phyloP scores from a whole-genome alignment of 2,113 vertebrate species.

The Petrocephalus microphthalmus region DNA sequence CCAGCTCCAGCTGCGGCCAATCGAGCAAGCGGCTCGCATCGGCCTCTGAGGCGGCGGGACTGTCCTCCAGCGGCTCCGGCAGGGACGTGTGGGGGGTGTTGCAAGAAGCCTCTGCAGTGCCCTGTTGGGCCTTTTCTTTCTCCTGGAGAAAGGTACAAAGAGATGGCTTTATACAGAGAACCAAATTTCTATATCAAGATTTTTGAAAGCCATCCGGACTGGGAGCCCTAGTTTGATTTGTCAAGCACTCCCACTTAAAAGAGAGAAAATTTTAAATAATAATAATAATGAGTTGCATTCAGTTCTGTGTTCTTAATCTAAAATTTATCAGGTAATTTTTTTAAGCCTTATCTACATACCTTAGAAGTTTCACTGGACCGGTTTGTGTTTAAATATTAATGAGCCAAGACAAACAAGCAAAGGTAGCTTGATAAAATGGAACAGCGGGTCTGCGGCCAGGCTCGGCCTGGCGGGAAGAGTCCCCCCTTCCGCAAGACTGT shows the following conservation, averaged over 20 bases:
- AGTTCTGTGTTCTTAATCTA: neutral
- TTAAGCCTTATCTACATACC: neutral
- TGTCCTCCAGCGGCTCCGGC: constrained; percentile 47
- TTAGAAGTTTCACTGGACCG: neutral
- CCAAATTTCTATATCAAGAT: neutral
- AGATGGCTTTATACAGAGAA: neutral
- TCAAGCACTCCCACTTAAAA: no score
- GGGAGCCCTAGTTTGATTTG: neutral
- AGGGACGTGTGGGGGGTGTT: constrained; percentile 44
- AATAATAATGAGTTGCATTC: no score
- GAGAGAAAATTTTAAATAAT: no score
- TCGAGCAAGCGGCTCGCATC: constrained; percentile 75
- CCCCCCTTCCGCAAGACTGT: neutral
- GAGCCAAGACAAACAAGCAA: neutral
- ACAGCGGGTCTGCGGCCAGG: neutral
- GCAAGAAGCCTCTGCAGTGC: constrained; percentile 54
- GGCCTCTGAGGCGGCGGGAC: constrained; percentile 40
- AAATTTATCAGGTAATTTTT: neutral
- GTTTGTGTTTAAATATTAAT: neutral
- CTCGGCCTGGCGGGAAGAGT: neutral
- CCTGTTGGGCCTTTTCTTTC: constrained; percentile 85
- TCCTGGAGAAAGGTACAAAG: constrained; percentile 47
- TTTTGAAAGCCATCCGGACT: neutral
- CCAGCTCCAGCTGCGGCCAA: constrained; percentile 88
- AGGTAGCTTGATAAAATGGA: neutral